Conservation (phyloP, 2,113 vertebrate species). For the Colistium nudipinnis region DNA sequence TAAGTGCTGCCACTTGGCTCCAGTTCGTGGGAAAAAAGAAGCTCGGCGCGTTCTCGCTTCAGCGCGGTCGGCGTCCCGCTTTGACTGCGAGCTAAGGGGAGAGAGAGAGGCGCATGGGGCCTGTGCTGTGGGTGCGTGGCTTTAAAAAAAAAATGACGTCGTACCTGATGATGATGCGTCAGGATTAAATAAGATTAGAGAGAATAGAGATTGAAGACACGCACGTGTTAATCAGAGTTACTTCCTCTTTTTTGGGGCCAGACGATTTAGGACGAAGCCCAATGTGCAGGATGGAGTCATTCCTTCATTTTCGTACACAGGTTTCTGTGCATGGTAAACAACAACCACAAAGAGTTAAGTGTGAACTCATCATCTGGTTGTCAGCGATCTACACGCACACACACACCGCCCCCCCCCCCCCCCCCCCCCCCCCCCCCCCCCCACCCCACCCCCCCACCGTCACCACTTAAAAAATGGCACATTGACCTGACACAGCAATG, state of each 20-base stretch:
- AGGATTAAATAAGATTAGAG: not conserved
- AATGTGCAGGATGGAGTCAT: constrained; percentile 22
- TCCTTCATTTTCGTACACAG: constrained; percentile 47
- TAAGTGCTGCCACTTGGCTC: constrained; percentile 80
- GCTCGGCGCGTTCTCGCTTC: constrained; percentile 68
- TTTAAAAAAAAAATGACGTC: no score
- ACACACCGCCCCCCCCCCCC: no score
- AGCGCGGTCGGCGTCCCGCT: constrained; percentile 62
- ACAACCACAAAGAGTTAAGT: constrained; percentile 71
- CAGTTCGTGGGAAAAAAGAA: constrained; percentile 76
- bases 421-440: not conserved
- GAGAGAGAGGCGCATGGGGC: not conserved
- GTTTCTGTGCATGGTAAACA: constrained; percentile 61
- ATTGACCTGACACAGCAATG: constrained; percentile 80
- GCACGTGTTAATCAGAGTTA: no score
- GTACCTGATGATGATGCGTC: no score
- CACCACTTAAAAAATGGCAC: constrained; percentile 78
- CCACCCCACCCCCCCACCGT: constrained; percentile 55
- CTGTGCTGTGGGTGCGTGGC: constrained; percentile 2
- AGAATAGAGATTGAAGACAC: not conserved
- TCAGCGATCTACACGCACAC: constrained; percentile 50
- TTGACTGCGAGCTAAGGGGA: constrained; percentile 60
- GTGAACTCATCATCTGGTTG: constrained; percentile 72
- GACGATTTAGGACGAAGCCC: constrained; percentile 12
- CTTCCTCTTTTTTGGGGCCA: not conserved